phyloP scores from a whole-genome alignment of 2,797 vertebrate species.

The Pyrrhura leucotis region DNA sequence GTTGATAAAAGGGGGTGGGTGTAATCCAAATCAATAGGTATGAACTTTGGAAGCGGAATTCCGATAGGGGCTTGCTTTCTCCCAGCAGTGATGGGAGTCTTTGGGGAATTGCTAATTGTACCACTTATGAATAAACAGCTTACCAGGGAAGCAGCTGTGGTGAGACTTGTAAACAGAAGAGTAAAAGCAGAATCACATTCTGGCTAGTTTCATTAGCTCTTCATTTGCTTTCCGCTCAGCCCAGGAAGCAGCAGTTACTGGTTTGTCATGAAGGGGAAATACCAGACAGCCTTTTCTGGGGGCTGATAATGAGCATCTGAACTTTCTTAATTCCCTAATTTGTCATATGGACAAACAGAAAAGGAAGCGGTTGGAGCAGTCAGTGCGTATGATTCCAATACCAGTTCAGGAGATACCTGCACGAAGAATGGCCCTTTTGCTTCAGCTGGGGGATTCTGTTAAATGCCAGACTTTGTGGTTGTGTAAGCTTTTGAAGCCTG shows the following conservation, averaged over 20 bases:
- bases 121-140: conserved; percentile 20
- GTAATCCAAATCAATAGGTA: background rate
- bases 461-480: fast-evolving
- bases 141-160: background rate
- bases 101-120: background rate
- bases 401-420: background rate
- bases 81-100: background rate
- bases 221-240: background rate
- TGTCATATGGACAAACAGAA: background rate
- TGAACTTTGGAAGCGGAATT: background rate
- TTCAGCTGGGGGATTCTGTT: background rate
- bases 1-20: background rate
- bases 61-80: background rate
- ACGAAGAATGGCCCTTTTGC: background rate
- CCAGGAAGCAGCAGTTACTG: background rate
- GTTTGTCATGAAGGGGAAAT: background rate
- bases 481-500: background rate
- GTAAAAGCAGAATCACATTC: background rate
- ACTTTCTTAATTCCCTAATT: background rate
- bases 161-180: background rate
- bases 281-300: background rate
- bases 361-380: background rate
- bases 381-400: background rate
- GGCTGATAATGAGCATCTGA: background rate
- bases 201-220: background rate